A percentile compares a stretch with the other conserved stretches of the same genome.
These are phyloP conservation scores for Poeciliopsis gracilis DNA, from an alignment of 2,797 vertebrate genomes.

Conservation along the genomic window DNA sequence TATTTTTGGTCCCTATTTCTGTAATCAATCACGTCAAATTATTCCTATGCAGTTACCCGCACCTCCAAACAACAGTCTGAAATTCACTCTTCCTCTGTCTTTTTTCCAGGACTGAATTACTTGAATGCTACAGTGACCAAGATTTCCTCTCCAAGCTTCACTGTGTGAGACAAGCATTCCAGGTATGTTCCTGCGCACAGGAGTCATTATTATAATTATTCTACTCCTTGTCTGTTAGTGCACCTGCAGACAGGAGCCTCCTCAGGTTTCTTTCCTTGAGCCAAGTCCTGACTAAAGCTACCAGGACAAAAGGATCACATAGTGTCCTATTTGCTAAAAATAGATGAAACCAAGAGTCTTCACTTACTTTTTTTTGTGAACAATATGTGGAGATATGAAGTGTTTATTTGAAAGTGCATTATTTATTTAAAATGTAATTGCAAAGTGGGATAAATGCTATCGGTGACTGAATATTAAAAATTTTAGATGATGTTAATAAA, in stretches of 20 bases:
- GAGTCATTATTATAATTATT: not conserved
- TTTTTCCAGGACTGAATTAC: constrained; percentile 87
- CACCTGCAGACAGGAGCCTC: not conserved
- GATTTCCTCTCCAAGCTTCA: constrained; percentile 97
- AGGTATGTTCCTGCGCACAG: constrained; percentile 79
- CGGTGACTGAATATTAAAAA: not conserved
- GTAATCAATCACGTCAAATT: not conserved
- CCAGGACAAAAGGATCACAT: not conserved
- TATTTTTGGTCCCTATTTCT: not conserved
- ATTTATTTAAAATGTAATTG: not conserved
- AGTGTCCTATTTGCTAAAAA: not conserved
- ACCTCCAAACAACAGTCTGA: not conserved
- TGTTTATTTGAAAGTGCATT: not conserved
- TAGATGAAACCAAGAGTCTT: not conserved
- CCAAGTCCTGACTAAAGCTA: not conserved
- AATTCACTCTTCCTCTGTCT: constrained; percentile 3
- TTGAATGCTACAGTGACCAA: constrained; percentile 94
- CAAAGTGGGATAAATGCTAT: not conserved
- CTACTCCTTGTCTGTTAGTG: not conserved
- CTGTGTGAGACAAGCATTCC: constrained; percentile 94
- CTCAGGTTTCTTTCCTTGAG: not conserved
- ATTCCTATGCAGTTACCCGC: not conserved
- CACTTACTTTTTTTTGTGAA: not conserved
- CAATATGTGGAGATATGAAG: not conserved
- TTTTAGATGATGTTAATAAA: not conserved